Percentiles rank a stretch among this genome's conserved stretches.
phyloP scores from a whole-genome alignment of 2,888 invertebrate species.

The Dorcus hopei region DNA sequence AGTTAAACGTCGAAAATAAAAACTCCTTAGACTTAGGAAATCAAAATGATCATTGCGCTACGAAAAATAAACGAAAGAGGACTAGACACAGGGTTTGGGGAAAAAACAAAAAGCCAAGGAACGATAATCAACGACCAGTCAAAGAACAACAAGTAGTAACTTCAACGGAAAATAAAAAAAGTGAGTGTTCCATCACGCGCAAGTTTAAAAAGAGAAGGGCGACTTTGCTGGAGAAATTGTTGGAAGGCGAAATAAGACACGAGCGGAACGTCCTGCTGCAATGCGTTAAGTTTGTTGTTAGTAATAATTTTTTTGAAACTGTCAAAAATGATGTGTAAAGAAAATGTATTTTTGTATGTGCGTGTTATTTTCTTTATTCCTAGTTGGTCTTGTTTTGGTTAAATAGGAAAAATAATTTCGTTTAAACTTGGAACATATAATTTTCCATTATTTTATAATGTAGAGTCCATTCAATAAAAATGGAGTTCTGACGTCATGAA shows the following conservation, averaged over 20 bases:
- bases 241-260: slow-evolving; percentile 75
- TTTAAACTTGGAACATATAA: no score
- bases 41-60: slow-evolving; percentile 6
- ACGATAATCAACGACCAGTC: not conserved
- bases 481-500: no score
- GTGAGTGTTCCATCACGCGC: slow-evolving; percentile 27
- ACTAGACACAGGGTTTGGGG: slow-evolving; percentile 28
- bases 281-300: slow-evolving; percentile 76
- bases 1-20: slow-evolving; percentile 18
- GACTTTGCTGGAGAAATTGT: slow-evolving; percentile 67
- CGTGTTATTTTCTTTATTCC: not conserved
- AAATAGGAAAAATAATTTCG: no score
- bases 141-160: not conserved
- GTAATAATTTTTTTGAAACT: slow-evolving; percentile 66
- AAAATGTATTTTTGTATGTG: not conserved
- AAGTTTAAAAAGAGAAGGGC: slow-evolving; percentile 44
- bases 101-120: slow-evolving; percentile 12
- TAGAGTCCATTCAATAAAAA: no score
- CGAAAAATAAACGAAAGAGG: slow-evolving; percentile 21
- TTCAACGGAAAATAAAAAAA: slow-evolving; percentile 6
- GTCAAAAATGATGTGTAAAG: not conserved
- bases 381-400: no score
- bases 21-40: not conserved
- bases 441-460: no score
- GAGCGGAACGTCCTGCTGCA: slow-evolving; percentile 86